Evolutionary conservation across 2,888 invertebrate genomes (phyloP), one percentile per base, ranked within the genome.

Genomic region (Chymomyza caudatula): DNA sequence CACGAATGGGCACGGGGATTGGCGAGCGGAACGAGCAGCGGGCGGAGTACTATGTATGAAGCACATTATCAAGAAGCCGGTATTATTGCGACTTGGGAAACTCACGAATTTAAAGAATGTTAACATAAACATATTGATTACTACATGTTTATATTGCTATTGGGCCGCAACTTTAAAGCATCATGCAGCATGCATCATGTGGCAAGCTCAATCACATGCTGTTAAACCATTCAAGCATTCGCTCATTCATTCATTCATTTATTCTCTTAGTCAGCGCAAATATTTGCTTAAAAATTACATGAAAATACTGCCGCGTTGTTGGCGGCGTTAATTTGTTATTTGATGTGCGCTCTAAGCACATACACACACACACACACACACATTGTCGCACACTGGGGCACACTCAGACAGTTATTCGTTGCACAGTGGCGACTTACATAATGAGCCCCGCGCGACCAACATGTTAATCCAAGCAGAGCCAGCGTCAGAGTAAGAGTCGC

Each of bases 401-500:
- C 55, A 71, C 63, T 67, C 78, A 84, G 75, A 83, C 73, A 78
- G 75, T 78, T 70, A 78, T 62, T 65, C 69, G 81, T 76, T 71
- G 77, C 63, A 69, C 57, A 23, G 61, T 42, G 54, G 17, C 68
- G 69, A 62, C 65, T 69, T 78, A 71, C 68, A 76, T 81, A 81
- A 81, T 81, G 81, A 81, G 86, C 74, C 81, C 81, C 86, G 62
- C 62, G 78, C 68, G 84, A 76, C 71, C 67, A 82, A 77, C 83
- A 77, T 80, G 86, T 85, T 85, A 85, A 83, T 80, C 71, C 74
- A 17, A n/a, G 37, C 19, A 29, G 51, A n/a, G n/a, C n/a, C 59
- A 20, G 51, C 11, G 19, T 11, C 47, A 47, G 19, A 47, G 47
- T 47, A 47, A 47, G 17, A 47, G 47, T 47, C 47, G n/a, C 17